Evolutionary conservation across 2,888 invertebrate genomes (phyloP).

Genomic region (Heliconius aoede): DNA sequence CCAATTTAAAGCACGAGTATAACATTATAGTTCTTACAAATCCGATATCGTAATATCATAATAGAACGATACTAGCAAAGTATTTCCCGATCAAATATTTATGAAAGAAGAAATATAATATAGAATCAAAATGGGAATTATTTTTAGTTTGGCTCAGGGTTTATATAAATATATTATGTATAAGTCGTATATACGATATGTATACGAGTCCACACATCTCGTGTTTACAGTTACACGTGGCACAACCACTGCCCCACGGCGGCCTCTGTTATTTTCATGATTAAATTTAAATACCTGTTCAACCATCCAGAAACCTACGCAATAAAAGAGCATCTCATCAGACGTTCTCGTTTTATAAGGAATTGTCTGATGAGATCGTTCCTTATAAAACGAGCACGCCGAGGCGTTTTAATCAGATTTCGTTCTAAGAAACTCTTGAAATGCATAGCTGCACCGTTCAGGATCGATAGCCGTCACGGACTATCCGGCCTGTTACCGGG

Average conservation of each 20-base stretch:
- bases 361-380: too few species aligned
- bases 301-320: not conserved
- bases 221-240: too few species aligned
- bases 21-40: slow-evolving; percentile 23
- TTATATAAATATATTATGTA: not conserved
- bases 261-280: not conserved
- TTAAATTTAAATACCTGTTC: not conserved
- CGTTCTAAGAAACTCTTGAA: slow-evolving; percentile 16
- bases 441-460: slow-evolving; percentile 14
- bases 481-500: slow-evolving; percentile 14
- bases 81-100: slow-evolving; percentile 9
- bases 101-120: not conserved
- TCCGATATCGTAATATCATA: slow-evolving; percentile 26
- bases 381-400: not conserved
- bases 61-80: slow-evolving; percentile 11
- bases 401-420: slow-evolving; percentile 7
- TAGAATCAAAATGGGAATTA: not conserved
- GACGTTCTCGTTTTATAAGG: too few species aligned
- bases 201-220: too few species aligned
- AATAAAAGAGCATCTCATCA: not conserved
- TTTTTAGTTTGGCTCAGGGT: not conserved
- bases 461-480: slow-evolving; percentile 28
- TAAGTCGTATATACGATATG: too few species aligned
- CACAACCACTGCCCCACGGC: too few species aligned
- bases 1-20: slow-evolving; percentile 31